Evolutionary conservation across 2,113 vertebrate species (phyloP), one percentile per base, ranked within the genome.

Genomic region (Urocitellus parryii): DNA sequence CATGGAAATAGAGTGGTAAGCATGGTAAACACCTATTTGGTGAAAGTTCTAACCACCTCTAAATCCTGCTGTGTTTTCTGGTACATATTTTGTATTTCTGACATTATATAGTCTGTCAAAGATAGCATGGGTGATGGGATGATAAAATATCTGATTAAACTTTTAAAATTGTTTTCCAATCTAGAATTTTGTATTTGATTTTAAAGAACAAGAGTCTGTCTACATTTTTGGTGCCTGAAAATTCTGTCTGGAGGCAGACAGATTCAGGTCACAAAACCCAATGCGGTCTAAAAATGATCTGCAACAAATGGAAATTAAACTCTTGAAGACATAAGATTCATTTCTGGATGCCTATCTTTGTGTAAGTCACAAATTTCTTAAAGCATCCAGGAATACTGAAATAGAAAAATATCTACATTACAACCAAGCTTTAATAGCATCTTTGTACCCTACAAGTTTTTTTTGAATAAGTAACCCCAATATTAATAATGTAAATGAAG

Each of bases 1-100:
- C 3, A 0, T 45, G 37, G 1, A 4, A 27, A 10, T 72, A 20
- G 2, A 8, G 0, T 86, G 25, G 32, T 4, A 1, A 27, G 2
- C 1, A n/a, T 1, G 20, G 67, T 87, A 0, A 13, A 92, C 11
- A 90, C 0, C 1, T 72, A 34, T 8, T 39, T 39, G 18, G 25
- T 14, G 67, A 65, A 87, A 65, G n/a, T 14, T 18, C 18, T 86
- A 45, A 79, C 34, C 17, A 68, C 17, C 27, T 83, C 20, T 63
- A 79, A 76, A 76, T 61, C 13, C 78, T 83, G 5, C 1, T 70
- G 61, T 63, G 14, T 8, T 93, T 88, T 78, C 53, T 78, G 32
- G 37, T 34, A 29, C 63, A 11, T 77, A 5, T 45, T 87, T 93
- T 74, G 74, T 16, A 85, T 4, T 4, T 51, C 29, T 53, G 37